phyloP scores from a whole-genome alignment of 2,888 invertebrate genomes.

The Eupeodes luniger region DNA sequence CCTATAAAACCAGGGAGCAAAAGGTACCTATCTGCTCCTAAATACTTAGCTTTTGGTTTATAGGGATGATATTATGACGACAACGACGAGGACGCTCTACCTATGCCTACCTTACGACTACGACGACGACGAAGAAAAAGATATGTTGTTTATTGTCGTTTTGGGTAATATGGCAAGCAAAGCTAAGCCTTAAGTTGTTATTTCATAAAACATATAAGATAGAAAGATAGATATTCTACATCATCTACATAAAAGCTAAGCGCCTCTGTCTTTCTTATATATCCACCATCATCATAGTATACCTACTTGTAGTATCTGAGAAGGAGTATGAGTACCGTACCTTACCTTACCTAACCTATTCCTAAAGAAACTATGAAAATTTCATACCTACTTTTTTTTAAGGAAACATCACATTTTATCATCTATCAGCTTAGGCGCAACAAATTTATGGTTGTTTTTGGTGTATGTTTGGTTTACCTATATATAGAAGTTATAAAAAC shows the following conservation, averaged over 20 bases:
- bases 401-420: slow-evolving; percentile 55
- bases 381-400: slow-evolving; percentile 13
- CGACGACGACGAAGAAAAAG: background rate
- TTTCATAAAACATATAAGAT: background rate
- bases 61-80: background rate
- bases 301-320: too few species aligned
- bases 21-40: background rate
- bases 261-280: background rate
- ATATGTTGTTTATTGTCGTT: slow-evolving; percentile 31
- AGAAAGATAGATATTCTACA: background rate
- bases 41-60: slow-evolving; percentile 14
- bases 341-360: too few species aligned
- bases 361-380: slow-evolving; percentile 9
- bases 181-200: slow-evolving; percentile 2
- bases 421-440: slow-evolving; percentile 51
- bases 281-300: background rate
- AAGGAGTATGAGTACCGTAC: too few species aligned
- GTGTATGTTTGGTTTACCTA: background rate
- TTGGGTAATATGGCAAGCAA: slow-evolving; percentile 26
- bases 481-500: background rate
- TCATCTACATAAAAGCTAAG: slow-evolving; percentile 5
- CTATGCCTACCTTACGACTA: background rate
- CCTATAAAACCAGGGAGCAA: background rate
- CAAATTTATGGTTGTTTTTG: slow-evolving; percentile 50
- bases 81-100: background rate